phyloP scores from a whole-genome alignment of 2,797 vertebrate species.

The Cyclura pinguis region DNA sequence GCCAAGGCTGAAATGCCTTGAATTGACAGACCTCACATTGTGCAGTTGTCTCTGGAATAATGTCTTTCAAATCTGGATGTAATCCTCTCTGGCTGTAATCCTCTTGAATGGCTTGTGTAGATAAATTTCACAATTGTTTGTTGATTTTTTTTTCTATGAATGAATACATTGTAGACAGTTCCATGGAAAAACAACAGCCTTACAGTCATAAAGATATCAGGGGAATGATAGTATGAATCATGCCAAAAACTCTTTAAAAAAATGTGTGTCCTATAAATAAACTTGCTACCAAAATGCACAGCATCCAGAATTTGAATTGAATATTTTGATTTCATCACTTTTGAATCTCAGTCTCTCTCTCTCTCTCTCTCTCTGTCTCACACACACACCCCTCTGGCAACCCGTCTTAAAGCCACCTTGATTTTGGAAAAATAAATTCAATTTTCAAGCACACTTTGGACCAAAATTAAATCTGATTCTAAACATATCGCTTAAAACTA shows the following conservation, averaged over 20 bases:
- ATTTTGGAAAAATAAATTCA: background rate
- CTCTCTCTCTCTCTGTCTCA: too few relatives aligned
- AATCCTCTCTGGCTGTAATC: background rate
- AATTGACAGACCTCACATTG: background rate
- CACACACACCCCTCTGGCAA: background rate
- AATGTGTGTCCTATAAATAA: background rate
- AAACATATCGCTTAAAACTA: background rate
- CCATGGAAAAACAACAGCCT: slow-evolving; percentile 22
- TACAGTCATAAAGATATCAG: slow-evolving; percentile 51
- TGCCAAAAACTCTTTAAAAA: slow-evolving; percentile 33
- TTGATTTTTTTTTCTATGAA: slow-evolving; percentile 12
- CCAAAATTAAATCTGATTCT: background rate
- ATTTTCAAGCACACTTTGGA: background rate
- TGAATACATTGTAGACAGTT: slow-evolving; percentile 19
- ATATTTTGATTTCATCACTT: background rate
- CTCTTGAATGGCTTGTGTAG: background rate
- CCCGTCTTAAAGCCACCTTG: background rate
- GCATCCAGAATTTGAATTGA: background rate
- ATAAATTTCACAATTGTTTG: background rate
- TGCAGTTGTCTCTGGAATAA: background rate
- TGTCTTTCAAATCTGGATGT: background rate
- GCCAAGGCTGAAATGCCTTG: background rate
- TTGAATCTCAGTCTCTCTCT: background rate
- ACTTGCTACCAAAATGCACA: background rate
- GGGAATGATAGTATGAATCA: slow-evolving; percentile 38